Evolutionary conservation across 2,797 vertebrate species (phyloP), one percentile per base, ranked within the genome.

Genomic region (Rhodeus uyekii): DNA sequence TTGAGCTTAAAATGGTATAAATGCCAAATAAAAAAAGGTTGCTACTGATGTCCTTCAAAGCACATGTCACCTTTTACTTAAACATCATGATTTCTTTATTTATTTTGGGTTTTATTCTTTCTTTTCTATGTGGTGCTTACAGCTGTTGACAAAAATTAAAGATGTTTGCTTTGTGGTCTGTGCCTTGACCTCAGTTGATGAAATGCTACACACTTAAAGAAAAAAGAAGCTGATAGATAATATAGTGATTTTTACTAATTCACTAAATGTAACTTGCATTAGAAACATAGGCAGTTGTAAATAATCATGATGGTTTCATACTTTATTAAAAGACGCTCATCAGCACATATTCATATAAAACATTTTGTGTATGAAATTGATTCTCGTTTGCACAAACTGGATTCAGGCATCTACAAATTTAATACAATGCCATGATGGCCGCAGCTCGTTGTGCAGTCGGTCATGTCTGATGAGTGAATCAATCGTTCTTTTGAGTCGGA

Each of bases 91-190:
- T 61, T 38, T 60, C 38, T 74, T 76, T 87, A 88, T 88, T 88
- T 86, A 86, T 88, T 86, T 76, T 53, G 82, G 67, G 32, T n/a
- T 80, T 73, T 50, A n/a, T 55, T 84, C 13, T 73, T 84, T 76
- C 74, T 83, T 86, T 77, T 78, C 36, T 53, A 79, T 85, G 83
- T 86, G 82, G 80, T 77, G 78, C 81, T 79, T 68, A 50, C 71
- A 69, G 65, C 85, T 86, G 78, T 32, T 86, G 77, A 85, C 81
- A 77, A 32, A 55, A 79, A 83, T 60, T 60, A 86, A 81, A 84
- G 24, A 76, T 84, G 87, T 85, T 82, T 83, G 81, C 60, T 81
- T 77, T 86, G 85, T 73, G 83, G 71, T 71, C 64, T 63, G 55
- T 61, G 65, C 38, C 24, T 76, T 76, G 48, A n/a, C 24, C 71